phyloP scores from a whole-genome alignment of 2,113 vertebrate species.

The Bettongia penicillata region DNA sequence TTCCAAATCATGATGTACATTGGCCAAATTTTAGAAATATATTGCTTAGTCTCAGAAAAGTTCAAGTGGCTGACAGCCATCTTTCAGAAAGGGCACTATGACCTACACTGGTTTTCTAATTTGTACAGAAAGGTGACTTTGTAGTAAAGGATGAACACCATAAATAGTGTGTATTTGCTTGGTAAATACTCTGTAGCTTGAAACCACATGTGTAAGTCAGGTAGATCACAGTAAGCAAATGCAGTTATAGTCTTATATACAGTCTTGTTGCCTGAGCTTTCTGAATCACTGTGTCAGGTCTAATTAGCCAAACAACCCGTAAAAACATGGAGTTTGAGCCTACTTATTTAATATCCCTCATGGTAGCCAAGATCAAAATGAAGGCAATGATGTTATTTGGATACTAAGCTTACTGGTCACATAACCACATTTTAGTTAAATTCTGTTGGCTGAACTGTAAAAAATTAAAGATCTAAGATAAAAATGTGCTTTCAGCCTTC shows the following conservation, averaged over 20 bases:
- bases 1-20: background rate
- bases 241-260: slow-evolving; percentile 4
- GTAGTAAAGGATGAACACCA: background rate
- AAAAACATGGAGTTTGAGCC: slow-evolving; percentile 43
- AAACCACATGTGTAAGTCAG: slow-evolving; percentile 16
- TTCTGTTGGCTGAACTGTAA: slow-evolving; percentile 83
- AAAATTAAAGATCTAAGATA: slow-evolving; percentile 88
- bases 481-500: slow-evolving; percentile 81
- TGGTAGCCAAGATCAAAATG: slow-evolving; percentile 63
- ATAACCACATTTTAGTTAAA: slow-evolving; percentile 83
- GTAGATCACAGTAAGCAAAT: background rate
- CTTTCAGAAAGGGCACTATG: background rate
- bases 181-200: slow-evolving; percentile 14
- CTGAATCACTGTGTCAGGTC: background rate
- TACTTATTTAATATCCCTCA: background rate
- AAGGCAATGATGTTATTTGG: slow-evolving; percentile 54
- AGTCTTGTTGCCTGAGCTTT: slow-evolving; percentile 4
- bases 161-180: background rate
- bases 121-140: slow-evolving; percentile 13
- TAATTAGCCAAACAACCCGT: slow-evolving; percentile 69
- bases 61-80: background rate
- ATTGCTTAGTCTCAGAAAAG: background rate
- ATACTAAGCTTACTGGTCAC: slow-evolving; percentile 72
- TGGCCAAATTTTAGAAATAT: background rate
- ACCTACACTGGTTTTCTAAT: background rate